Base-by-base conservation (phyloP, 2,888 invertebrate species). In the Sclerodermus sp. region DNA sequence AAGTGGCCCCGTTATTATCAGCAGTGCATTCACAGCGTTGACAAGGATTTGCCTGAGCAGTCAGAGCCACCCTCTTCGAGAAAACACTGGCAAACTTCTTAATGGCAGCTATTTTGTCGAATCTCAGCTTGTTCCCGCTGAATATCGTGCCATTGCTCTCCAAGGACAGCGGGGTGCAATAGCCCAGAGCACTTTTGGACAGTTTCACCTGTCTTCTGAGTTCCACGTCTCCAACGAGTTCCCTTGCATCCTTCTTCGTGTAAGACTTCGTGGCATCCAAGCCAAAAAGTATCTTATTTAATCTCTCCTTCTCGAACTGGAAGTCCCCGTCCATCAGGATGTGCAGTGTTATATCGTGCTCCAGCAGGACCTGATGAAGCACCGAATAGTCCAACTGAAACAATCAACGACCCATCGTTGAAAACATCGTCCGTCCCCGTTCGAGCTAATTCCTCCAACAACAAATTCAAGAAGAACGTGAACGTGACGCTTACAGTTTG, bases 321-420 rank as follows among this genome's bases (percentile, higher is more conserved):
- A 93, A 92, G 62, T 91, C 89, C 10, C 87, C 87, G 68, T 91
- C 87, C 85, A 92, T 91, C 29, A 94, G 76, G 52, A 93, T 87
- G 71, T 94, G 93, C 1, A 94, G 81, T 2, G 87, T 88, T 50
- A 91, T 87, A 1, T 88, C 89, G 72, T 87, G 89, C 77, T 93
- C 93, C 64, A 89, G 82, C 71, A 94, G 80, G 60, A 88, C 87
- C 80, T 93, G 90, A 70, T 90, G 85, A 50, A 93, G 83, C 18
- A 90, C 90, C 1, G 90, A 86, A 73, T 91, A 93, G 76, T 93
- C 93, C 77, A 90, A 78, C 87, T 91, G 77, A 49, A 79, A 80
- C 57, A 23, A 23, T 23, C 8, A 5, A 23, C 8, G 3, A 5
- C 23, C 8, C 8, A 8, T 23, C n/a, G n/a, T n/a, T n/a, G 60